Evolutionary conservation across 2,888 invertebrate species (phyloP).

Genomic region (Melipona bicolor): DNA sequence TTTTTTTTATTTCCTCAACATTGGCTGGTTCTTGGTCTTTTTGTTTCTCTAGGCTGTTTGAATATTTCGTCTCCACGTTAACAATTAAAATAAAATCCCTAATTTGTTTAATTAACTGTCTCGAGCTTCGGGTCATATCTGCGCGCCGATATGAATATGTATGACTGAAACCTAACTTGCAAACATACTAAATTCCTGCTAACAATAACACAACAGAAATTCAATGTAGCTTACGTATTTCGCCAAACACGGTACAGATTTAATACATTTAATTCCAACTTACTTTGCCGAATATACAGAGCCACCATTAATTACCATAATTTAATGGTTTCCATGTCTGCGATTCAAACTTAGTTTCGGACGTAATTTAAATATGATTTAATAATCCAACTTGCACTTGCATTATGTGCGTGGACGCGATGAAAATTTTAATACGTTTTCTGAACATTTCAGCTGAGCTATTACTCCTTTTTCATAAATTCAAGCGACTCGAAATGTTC

Average conservation of each 20-base stretch:
- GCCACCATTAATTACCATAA: not conserved
- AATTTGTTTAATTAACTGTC: not conserved
- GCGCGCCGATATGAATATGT: not conserved
- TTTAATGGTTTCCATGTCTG: not conserved
- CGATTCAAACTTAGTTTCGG: not conserved
- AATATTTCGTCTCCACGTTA: not conserved
- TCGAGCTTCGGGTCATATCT: not conserved
- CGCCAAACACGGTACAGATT: not conserved
- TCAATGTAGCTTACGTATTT: not conserved
- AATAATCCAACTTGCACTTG: not conserved
- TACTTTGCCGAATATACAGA: not conserved
- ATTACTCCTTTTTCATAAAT: not conserved
- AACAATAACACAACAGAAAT: not conserved
- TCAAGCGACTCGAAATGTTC: not conserved
- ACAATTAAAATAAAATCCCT: not conserved
- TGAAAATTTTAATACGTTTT: not conserved
- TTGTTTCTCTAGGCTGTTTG: not conserved
- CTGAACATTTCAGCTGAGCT: not conserved
- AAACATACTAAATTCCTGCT: not conserved
- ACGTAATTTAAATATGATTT: not conserved
- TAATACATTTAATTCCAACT: slow-evolving; percentile 7
- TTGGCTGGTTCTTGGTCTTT: not conserved
- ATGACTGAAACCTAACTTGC: not conserved
- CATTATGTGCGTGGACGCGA: not conserved
- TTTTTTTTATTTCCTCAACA: not conserved